Conservation (phyloP, 2,113 vertebrate genomes). For the Pampusana beccarii region DNA sequence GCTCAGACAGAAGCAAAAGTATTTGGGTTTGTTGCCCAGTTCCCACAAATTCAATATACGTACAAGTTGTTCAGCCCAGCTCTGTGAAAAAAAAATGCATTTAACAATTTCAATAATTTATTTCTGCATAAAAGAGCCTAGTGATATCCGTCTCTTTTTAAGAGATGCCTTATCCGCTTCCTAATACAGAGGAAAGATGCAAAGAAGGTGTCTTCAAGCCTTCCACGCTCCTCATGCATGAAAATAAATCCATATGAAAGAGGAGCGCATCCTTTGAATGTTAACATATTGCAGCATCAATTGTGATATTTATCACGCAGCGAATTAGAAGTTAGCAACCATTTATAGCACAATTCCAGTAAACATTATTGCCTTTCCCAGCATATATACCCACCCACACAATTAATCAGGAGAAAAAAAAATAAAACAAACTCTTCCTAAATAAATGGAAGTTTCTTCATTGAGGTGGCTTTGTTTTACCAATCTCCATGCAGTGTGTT, state of each 20-base stretch:
- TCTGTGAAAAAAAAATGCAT: neutral
- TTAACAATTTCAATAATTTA: neutral
- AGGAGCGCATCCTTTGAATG: conserved; percentile 3
- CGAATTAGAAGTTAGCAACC: conserved; percentile 28
- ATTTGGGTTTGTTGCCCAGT: neutral
- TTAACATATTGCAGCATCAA: conserved; percentile 30
- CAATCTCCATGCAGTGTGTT: neutral
- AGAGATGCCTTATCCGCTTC: neutral
- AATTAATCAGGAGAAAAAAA: conserved; percentile 29
- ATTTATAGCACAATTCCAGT: conserved; percentile 47
- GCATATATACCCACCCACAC: conserved; percentile 17
- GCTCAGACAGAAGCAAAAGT: neutral
- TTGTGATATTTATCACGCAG: conserved; percentile 14
- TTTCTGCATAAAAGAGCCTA: neutral
- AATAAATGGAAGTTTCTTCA: neutral
- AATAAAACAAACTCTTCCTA: neutral
- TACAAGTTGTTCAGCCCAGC: neutral
- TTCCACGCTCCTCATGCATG: neutral
- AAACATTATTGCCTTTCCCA: conserved; percentile 58
- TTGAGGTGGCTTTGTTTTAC: neutral
- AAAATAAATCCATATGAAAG: conserved; percentile 17
- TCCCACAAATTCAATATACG: neutral
- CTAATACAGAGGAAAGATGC: neutral
- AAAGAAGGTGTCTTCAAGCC: neutral
- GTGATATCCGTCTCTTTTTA: neutral